Evolutionary conservation across 2,797 vertebrate genomes (phyloP).

Genomic region (Gallinago stenura): DNA sequence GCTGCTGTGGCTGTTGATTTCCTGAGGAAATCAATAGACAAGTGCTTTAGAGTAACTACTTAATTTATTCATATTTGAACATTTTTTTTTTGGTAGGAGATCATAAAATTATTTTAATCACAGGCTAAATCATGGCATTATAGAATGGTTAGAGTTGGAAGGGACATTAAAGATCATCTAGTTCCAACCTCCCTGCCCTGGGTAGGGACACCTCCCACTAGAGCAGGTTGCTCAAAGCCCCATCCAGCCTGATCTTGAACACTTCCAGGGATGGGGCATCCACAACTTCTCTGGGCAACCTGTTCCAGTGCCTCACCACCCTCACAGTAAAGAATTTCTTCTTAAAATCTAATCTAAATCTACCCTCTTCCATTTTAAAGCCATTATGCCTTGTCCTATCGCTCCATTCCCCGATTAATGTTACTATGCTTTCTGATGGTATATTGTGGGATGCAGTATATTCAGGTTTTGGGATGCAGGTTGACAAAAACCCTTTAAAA

Average conservation of each 20-base stretch:
- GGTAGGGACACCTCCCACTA: background rate
- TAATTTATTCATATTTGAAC: background rate
- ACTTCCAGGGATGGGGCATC: background rate
- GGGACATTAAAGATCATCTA: background rate
- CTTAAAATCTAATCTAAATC: background rate
- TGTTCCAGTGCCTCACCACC: background rate
- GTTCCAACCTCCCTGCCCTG: background rate
- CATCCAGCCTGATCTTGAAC: background rate
- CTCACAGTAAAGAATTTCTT: background rate
- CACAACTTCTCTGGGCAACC: background rate
- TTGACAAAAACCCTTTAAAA: background rate
- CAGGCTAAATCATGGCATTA: background rate
- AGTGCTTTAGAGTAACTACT: background rate
- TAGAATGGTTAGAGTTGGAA: background rate
- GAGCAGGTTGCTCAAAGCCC: background rate
- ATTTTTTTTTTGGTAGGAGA: background rate
- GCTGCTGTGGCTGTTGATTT: background rate
- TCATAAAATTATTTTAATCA: background rate
- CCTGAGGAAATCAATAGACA: background rate
- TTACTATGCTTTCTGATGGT: background rate
- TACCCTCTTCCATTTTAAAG: background rate
- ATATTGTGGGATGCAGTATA: background rate
- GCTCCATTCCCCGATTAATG: background rate
- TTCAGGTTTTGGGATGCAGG: background rate
- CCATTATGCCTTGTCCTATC: background rate